These are phyloP conservation scores for Zootoca vivipara DNA, from an alignment of 2,113 vertebrate species.

Conservation along the genomic window DNA sequence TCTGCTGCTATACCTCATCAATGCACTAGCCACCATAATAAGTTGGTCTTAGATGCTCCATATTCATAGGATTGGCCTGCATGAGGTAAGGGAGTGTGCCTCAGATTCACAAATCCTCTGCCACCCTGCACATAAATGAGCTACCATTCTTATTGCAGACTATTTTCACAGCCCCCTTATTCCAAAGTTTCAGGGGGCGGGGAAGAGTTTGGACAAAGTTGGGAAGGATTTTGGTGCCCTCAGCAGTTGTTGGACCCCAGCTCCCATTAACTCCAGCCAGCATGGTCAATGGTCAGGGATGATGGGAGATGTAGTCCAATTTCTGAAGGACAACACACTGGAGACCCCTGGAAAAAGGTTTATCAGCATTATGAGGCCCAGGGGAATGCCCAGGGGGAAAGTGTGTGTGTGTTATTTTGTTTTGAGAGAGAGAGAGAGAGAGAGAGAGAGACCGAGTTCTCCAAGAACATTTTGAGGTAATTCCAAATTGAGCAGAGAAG, in stretches of 20 bases:
- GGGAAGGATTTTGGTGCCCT: background rate
- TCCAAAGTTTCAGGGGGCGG: background rate
- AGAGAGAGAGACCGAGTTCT: background rate
- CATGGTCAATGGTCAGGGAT: too few species aligned
- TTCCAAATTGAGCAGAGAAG: background rate
- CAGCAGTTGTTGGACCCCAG: too few species aligned
- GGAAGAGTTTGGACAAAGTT: background rate
- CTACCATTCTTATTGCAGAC: background rate
- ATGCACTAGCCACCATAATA: background rate
- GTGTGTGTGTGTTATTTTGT: background rate
- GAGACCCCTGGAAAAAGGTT: too few species aligned
- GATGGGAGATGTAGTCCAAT: too few species aligned
- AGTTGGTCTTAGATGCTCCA: background rate
- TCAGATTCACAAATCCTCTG: background rate
- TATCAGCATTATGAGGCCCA: background rate
- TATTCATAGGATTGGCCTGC: background rate
- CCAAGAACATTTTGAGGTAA: background rate
- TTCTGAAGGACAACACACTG: too few species aligned
- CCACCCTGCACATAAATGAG: background rate
- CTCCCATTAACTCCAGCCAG: too few species aligned
- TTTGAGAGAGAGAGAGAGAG: background rate
- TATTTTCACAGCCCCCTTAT: background rate
- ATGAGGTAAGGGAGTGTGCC: background rate
- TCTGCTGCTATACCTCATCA: background rate
- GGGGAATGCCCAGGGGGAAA: background rate